Evolutionary conservation across 2,888 invertebrate species (phyloP), one percentile per base, ranked within the genome.

Genomic region (Caenorhabditis macrosperma): DNA sequence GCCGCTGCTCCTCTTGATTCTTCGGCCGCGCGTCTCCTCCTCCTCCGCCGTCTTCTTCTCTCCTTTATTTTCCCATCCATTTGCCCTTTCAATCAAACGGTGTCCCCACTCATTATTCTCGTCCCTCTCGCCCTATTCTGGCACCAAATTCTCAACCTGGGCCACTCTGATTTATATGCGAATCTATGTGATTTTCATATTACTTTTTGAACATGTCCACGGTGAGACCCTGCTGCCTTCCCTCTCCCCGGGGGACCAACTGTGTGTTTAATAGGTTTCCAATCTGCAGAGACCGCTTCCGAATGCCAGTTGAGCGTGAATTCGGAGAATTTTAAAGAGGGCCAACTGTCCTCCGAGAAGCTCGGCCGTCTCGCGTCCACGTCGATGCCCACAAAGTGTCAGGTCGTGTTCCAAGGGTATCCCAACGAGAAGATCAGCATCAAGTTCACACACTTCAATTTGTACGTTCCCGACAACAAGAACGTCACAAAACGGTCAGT

Each of bases 371-470:
- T 55, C 67, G 33, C 72, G 26, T 50, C 69, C 2, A 71, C 75
- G 12, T 71, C 71, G 12, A 46, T 83, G 17, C 83, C 84, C 2
- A 78, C 84, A 5, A 84, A 84, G 52, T 84, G 84, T 59, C 78
- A 77, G 44, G 67, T 84, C 33, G 67, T 72, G 0, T 77, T 84
- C 48, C 80, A 82, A 71, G 88, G 88, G 2, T 87, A 85, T 44
- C 82, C 83, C 3, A 86, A 88, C 44, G 89, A 89, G 66, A 82
- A 84, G 67, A 89, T 89, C 30, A 87, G 87, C 20, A 68, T 89
- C 15, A 82, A 83, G 50, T 89, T 89, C 75, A 82, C 81, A 1
- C 78, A 84, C 59, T 89, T 89, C 91, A 83, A 89, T 90, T 71
- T 90, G 22, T 85, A 82, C 48, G 82, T 82, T 1, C 85, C 82